Evolutionary conservation across 1,140 invertebrate species (phyloP).

Genomic region (Camponotus vicinus): DNA sequence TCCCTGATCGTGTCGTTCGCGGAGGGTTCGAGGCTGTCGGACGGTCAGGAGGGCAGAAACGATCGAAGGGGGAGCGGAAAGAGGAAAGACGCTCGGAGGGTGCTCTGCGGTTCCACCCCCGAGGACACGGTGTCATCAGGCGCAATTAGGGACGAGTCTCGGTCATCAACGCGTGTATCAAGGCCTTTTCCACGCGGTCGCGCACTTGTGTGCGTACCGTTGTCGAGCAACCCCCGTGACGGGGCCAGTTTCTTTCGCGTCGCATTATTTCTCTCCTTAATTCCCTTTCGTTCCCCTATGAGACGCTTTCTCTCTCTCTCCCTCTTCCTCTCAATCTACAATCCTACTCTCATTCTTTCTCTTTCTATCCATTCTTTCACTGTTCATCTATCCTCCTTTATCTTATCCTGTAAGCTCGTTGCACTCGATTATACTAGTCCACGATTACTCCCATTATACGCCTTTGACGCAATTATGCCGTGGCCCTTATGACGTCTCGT

Average conservation of each 20-base stretch:
- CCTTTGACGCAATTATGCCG: constrained; percentile 79
- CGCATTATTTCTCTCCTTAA: constrained; percentile 77
- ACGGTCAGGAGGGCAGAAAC: too few relatives aligned
- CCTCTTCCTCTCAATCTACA: constrained; percentile 9
- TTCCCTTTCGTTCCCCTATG: constrained; percentile 73
- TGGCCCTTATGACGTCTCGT: constrained; percentile 78
- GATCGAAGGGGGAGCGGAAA: neutral
- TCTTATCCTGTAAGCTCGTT: constrained; percentile 45
- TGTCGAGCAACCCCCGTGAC: constrained; percentile 38
- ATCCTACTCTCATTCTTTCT: constrained; percentile 32
- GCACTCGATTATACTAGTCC: constrained; percentile 62
- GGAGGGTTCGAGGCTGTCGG: constrained; percentile 30
- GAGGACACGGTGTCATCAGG: constrained; percentile 80
- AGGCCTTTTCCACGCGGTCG: constrained; percentile 12
- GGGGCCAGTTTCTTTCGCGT: constrained; percentile 59
- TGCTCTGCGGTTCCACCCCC: constrained; percentile 75
- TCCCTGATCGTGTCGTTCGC: constrained; percentile 52
- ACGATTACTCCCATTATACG: constrained; percentile 78
- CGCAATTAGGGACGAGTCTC: constrained; percentile 81
- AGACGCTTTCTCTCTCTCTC: constrained; percentile 48
- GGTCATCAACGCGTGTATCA: constrained; percentile 79
- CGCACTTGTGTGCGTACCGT: constrained; percentile 5
- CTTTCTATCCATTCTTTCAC: constrained; percentile 10
- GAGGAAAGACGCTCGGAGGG: constrained; percentile 39
- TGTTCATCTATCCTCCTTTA: constrained; percentile 35